Percentiles rank a stretch among this genome's conserved stretches.
phyloP scores from a whole-genome alignment of 2,113 vertebrate genomes.

The Ranitomeya imitator region DNA sequence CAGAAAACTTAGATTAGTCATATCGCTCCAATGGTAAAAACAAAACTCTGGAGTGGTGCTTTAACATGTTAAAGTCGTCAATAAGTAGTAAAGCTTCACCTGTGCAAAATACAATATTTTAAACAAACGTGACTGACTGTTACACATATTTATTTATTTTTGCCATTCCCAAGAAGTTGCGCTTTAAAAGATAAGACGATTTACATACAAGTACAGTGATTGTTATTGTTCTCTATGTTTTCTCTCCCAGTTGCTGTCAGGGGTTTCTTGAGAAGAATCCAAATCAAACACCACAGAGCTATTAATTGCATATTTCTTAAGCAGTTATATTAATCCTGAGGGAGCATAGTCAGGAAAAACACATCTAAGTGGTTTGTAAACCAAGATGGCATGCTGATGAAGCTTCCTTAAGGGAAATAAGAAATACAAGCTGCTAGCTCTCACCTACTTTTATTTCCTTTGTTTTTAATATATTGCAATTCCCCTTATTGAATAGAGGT shows the following conservation, averaged over 20 bases:
- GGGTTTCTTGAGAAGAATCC: background rate
- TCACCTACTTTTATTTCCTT: conserved; percentile 27
- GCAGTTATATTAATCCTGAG: conserved; percentile 4
- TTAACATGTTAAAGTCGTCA: background rate
- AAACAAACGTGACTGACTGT: no score
- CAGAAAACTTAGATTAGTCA: no score
- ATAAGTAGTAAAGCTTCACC: background rate
- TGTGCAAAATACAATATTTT: no score
- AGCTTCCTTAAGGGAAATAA: conserved; percentile 25
- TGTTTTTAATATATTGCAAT: conserved; percentile 1
- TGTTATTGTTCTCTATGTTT: background rate
- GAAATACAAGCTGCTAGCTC: background rate
- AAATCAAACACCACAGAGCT: conserved; percentile 3
- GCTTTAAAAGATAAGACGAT: background rate
- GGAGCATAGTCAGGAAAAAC: conserved; percentile 6
- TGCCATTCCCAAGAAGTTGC: background rate
- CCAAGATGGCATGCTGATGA: conserved; percentile 27
- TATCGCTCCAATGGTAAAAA: no score
- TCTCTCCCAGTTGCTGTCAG: background rate
- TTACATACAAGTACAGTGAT: background rate
- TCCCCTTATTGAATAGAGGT: conserved; percentile 1
- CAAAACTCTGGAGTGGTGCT: no score
- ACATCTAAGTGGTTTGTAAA: conserved; percentile 25
- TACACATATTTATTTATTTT: background rate
- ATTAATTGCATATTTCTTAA: conserved; percentile 26